A percentile compares a stretch with the other conserved stretches of the same genome.
These are phyloP conservation scores for Coracopsis vasa DNA, from an alignment of 2,113 vertebrate species.

Conservation along the genomic window DNA sequence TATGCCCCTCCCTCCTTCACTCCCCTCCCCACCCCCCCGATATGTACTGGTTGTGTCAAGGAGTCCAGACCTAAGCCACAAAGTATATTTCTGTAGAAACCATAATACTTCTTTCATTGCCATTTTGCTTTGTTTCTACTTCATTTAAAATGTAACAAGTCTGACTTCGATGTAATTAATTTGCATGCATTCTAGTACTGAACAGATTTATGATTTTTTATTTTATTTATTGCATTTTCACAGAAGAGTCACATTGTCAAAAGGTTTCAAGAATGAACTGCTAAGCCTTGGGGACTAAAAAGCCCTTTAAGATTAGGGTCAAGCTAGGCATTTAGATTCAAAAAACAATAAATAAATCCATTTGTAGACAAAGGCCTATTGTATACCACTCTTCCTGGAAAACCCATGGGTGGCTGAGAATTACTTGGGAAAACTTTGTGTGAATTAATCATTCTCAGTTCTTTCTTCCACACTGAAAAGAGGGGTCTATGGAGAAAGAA, in stretches of 20 bases:
- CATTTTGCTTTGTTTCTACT: neutral
- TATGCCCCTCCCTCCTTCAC: too few species aligned
- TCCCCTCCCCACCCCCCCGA: too few species aligned
- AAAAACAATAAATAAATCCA: conserved; percentile 42
- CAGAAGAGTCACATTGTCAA: neutral
- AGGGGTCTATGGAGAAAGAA: neutral
- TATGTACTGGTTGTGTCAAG: neutral
- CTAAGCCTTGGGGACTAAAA: neutral
- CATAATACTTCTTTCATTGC: neutral
- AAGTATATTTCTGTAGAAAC: neutral
- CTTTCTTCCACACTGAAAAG: conserved; percentile 5
- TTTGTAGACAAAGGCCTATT: conserved; percentile 46
- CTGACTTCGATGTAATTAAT: neutral
- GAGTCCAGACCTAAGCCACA: neutral
- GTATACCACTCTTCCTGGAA: conserved; percentile 34
- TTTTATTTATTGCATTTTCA: neutral
- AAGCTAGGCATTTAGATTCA: neutral
- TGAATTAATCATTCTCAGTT: conserved; percentile 18
- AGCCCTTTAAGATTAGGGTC: neutral
- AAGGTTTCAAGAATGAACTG: conserved; percentile 6
- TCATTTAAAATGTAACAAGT: neutral
- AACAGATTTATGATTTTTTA: neutral
- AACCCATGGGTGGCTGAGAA: conserved; percentile 7
- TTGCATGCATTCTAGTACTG: neutral
- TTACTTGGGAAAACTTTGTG: conserved; percentile 18